Evolutionary conservation across 2,113 vertebrate genomes (phyloP).

Genomic region (Ardeotis arabs): DNA sequence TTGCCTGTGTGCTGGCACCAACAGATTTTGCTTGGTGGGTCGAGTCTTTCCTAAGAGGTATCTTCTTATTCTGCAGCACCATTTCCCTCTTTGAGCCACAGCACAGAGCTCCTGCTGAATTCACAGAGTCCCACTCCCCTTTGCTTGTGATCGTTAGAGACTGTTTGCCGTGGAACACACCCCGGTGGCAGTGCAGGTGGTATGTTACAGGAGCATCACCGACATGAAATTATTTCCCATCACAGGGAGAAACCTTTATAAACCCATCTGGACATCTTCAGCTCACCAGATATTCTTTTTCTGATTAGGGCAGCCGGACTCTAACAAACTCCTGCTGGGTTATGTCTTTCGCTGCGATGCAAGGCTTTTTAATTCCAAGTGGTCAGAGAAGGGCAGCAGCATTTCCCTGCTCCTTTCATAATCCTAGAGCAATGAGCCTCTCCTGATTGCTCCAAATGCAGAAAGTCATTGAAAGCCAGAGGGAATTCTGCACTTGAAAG

Average conservation of each 20-base stretch:
- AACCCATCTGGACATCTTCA: constrained; percentile 27
- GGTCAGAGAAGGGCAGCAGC: background rate
- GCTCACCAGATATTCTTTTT: constrained; percentile 8
- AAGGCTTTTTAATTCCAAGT: background rate
- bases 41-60: background rate
- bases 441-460: background rate
- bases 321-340: constrained; percentile 11
- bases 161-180: background rate
- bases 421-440: background rate
- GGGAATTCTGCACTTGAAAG: constrained; percentile 3
- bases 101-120: background rate
- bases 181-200: background rate
- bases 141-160: fast-evolving
- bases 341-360: background rate
- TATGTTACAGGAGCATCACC: background rate
- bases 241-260: background rate
- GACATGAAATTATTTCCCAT: background rate
- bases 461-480: background rate
- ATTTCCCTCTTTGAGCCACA: background rate
- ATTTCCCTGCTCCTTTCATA: background rate
- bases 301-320: constrained; percentile 17
- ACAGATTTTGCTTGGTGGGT: background rate
- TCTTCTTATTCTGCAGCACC: background rate
- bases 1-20: background rate
- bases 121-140: background rate